Percentiles rank a stretch among this genome's conserved stretches.
phyloP scores from a whole-genome alignment of 2,113 vertebrate genomes.

The Lagopus leucura region DNA sequence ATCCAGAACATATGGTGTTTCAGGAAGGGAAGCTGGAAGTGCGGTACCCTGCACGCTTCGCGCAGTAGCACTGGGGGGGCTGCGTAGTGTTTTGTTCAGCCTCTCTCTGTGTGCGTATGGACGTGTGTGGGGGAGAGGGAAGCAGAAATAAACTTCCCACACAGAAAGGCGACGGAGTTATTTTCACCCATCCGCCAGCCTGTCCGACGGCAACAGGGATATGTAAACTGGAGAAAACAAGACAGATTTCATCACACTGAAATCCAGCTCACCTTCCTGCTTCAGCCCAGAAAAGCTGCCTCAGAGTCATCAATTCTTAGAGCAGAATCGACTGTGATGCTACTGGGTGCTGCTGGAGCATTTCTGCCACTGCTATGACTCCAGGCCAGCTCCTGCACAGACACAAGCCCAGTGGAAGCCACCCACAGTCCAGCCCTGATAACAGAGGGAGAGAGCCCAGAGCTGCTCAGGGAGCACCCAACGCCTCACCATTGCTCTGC shows the following conservation, averaged over 20 bases:
- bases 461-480: background rate
- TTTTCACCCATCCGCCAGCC: slow-evolving; percentile 69
- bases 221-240: slow-evolving; percentile 74
- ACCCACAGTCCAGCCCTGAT: background rate
- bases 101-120: background rate
- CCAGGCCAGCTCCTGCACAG: no score
- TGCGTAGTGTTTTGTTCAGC: slow-evolving; percentile 36
- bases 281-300: background rate
- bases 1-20: slow-evolving; percentile 66
- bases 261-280: background rate
- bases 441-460: background rate
- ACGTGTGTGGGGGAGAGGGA: background rate
- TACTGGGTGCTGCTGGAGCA: background rate
- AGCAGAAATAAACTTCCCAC: slow-evolving; percentile 57
- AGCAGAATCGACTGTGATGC: background rate
- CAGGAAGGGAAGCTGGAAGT: slow-evolving; percentile 73
- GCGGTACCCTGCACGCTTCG: slow-evolving; percentile 46
- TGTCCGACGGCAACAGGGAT: slow-evolving; percentile 66
- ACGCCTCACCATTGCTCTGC: background rate
- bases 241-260: slow-evolving; percentile 48
- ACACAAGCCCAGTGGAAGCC: background rate
- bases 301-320: background rate
- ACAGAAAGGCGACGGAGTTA: slow-evolving; percentile 46
- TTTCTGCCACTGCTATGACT: background rate
- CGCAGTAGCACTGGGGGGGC: slow-evolving; percentile 29